Base-by-base conservation (phyloP, 1,140 invertebrate species). In the Manduca sexta region DNA sequence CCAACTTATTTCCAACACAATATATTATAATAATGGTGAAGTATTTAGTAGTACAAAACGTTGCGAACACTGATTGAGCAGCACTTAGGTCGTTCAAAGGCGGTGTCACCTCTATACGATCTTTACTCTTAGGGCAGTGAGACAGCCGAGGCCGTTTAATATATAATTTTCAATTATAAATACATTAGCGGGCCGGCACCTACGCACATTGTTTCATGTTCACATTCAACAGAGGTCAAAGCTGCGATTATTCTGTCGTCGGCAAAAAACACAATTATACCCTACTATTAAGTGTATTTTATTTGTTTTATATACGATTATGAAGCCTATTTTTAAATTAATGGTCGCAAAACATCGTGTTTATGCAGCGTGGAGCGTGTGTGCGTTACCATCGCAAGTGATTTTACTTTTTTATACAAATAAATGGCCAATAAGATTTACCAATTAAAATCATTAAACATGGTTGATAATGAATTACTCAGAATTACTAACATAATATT, bases 101-200 rank as follows among this genome's bases (percentile, higher is more conserved):
- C 21, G 21, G 21, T 35, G 34, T 35, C 34, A 35, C 34, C 34
- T 35, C 34, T 35, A 12, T 6, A 14, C 8, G 34, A 35, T 13
- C 2, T 12, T 34, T 45, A 12, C 4, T 34, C 16, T 35, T 14
- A 43, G 10, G 41, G 18, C 26, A 42, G 17, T 44, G 30, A 43
- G 34, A 51, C 33, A 26, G 21, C 31, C 45, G 46, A 52, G 45
- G 52, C 42, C 52, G 41, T 31, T 45, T 40, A 50, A 50, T 15
- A 52, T 44, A 45, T 57, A 48, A 45, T 52, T 44, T 56, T 58
- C 52, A 52, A 61, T 65, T 65, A 61, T 55, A 60, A 60, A 53
- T 29, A 33, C 52, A 58, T 61, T 65, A 53, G 52, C 29, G 14
- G 18, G 41, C 18, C 40, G 41, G 16, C 56, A 44, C 58, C 58